A percentile compares a stretch with the other conserved stretches of the same genome.
These are phyloP conservation scores for Hydrozoanthus tunicans DNA, from an alignment of 64 coral and sea anemone genomes.

Conservation along the genomic window DNA sequence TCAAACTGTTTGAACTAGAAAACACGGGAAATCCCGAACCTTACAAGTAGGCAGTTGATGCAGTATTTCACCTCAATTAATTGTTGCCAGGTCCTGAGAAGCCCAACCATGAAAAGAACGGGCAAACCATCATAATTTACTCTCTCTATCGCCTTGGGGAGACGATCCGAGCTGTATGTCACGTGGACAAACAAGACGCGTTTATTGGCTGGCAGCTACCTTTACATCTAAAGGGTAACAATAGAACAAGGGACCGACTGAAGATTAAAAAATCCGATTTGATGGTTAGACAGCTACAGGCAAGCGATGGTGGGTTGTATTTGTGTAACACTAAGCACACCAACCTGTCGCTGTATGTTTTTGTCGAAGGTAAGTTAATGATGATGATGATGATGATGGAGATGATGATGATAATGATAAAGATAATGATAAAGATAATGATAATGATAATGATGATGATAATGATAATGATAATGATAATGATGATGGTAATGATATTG, in stretches of 20 bases:
- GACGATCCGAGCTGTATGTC: slow-evolving; percentile 46
- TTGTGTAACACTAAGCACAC: slow-evolving; percentile 27
- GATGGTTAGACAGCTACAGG: not conserved
- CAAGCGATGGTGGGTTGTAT: slow-evolving; percentile 3
- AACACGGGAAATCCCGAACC: too few relatives aligned
- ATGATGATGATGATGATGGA: too few relatives aligned
- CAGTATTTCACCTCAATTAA: too few relatives aligned
- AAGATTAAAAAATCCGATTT: not conserved
- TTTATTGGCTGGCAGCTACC: slow-evolving; percentile 22
- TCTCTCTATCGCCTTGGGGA: slow-evolving; percentile 23
- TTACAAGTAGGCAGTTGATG: too few relatives aligned
- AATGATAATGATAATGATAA: too few relatives aligned
- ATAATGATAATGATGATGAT: too few relatives aligned
- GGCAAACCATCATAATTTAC: not conserved
- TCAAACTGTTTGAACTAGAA: too few relatives aligned
- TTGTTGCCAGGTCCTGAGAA: not conserved
- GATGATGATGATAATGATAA: too few relatives aligned
- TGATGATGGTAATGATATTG: too few relatives aligned
- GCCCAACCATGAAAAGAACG: not conserved
- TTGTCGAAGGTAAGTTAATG: slow-evolving; percentile 17
- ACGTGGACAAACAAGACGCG: slow-evolving; percentile 36
- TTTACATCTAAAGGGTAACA: not conserved
- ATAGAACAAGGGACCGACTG: not conserved
- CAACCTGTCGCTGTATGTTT: slow-evolving; percentile 21
- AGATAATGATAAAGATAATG: too few relatives aligned